These are phyloP conservation scores for Sarcoramphus papa DNA, from an alignment of 2,797 vertebrate species.

Conservation along the genomic window DNA sequence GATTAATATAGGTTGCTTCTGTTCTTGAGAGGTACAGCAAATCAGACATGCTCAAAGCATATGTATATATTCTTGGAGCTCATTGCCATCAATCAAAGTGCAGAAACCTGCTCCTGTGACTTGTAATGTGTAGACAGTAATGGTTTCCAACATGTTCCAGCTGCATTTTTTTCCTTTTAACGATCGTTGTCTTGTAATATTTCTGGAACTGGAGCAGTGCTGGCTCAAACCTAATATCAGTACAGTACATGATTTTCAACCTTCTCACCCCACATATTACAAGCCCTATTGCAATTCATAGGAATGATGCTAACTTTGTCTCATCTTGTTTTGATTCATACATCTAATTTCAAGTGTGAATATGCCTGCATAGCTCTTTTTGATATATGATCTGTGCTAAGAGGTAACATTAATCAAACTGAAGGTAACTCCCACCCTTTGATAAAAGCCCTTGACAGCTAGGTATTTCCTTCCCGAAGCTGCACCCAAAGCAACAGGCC, in stretches of 20 bases:
- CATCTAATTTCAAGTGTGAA: slow-evolving; percentile 24
- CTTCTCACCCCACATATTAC: slow-evolving; percentile 18
- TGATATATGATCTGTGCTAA: slow-evolving; percentile 28
- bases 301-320: slow-evolving; percentile 6
- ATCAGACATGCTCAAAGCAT: neutral
- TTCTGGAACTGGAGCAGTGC: neutral
- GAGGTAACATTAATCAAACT: slow-evolving; percentile 38
- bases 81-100: slow-evolving; percentile 18
- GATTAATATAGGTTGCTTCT: slow-evolving; percentile 18
- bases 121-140: slow-evolving; percentile 33
- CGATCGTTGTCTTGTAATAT: neutral
- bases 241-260: neutral
- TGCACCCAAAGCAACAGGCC: neutral
- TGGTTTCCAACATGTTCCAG: slow-evolving; percentile 40
- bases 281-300: neutral
- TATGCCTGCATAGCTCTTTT: slow-evolving; percentile 19
- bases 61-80: neutral
- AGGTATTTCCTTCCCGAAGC: slow-evolving; percentile 25
- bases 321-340: slow-evolving; percentile 29
- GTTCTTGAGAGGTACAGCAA: slow-evolving; percentile 16
- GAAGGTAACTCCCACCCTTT: slow-evolving; percentile 21
- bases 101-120: slow-evolving; percentile 27
- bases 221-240: neutral
- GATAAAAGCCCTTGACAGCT: slow-evolving; percentile 30
- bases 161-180: slow-evolving; percentile 5